Percentiles rank a stretch among this genome's conserved stretches.
phyloP scores from a whole-genome alignment of 2,113 vertebrate species.

The Tiliqua scincoides region DNA sequence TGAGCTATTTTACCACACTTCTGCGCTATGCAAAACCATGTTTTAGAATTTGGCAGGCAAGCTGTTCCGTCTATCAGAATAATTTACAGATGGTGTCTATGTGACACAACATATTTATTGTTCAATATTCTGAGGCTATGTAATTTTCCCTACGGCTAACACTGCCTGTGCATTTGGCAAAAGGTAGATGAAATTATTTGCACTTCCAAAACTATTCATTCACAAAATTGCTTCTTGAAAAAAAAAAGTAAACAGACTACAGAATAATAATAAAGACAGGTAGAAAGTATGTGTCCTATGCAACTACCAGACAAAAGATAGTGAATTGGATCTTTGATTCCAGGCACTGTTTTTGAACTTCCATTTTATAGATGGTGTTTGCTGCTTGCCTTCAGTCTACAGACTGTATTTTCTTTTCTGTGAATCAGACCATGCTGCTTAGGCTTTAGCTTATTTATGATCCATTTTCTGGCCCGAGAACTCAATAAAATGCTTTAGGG shows the following conservation, averaged over 20 bases:
- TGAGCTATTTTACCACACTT: slow-evolving; percentile 54
- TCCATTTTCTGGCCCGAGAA: slow-evolving; percentile 67
- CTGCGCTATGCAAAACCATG: slow-evolving; percentile 63
- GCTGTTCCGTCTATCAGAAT: slow-evolving; percentile 74
- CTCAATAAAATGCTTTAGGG: slow-evolving; percentile 71
- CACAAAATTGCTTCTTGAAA: slow-evolving; percentile 45
- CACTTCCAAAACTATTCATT: slow-evolving; percentile 60
- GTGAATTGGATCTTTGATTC: slow-evolving; percentile 59
- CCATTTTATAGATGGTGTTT: slow-evolving; percentile 53
- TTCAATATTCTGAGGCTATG: slow-evolving; percentile 71
- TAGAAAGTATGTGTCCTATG: slow-evolving; percentile 55
- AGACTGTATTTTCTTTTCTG: slow-evolving; percentile 58
- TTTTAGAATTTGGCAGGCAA: slow-evolving; percentile 70
- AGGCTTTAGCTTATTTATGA: slow-evolving; percentile 74
- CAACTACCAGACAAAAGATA: slow-evolving; percentile 60
- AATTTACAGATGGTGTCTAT: slow-evolving; percentile 76
- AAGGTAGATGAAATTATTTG: slow-evolving; percentile 55
- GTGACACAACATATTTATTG: slow-evolving; percentile 77
- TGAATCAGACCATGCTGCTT: slow-evolving; percentile 43
- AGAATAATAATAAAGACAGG: slow-evolving; percentile 59
- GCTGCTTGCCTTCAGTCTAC: slow-evolving; percentile 49
- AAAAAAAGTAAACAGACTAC: slow-evolving; percentile 50
- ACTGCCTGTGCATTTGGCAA: slow-evolving; percentile 56
- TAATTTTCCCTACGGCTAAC: slow-evolving; percentile 67
- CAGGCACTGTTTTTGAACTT: slow-evolving; percentile 65